Conservation (phyloP, 1,140 invertebrate genomes). For the Penaeus indicus region DNA sequence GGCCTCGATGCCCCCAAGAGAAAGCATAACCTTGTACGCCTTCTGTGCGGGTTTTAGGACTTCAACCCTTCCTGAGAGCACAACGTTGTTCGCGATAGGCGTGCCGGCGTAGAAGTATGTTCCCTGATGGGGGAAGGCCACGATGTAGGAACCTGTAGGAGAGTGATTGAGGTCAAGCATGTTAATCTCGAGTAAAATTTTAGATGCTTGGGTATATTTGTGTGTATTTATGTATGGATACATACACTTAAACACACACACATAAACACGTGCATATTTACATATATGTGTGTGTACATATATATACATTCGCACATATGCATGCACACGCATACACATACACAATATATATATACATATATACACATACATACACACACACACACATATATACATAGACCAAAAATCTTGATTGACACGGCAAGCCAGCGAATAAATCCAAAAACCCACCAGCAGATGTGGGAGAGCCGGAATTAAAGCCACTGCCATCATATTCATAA, state of each 20-base stretch:
- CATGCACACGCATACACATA: no score
- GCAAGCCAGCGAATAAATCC: neutral
- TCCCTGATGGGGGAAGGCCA: slow-evolving; percentile 24
- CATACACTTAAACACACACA: fast-evolving
- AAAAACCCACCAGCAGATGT: slow-evolving; percentile 21
- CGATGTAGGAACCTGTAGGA: slow-evolving; percentile 36
- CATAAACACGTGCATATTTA: no score
- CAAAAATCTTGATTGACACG: no score
- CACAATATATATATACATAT: no score
- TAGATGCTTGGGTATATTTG: no score
- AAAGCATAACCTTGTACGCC: neutral
- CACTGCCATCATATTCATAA: slow-evolving; percentile 26
- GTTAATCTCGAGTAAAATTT: neutral
- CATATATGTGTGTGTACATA: no score
- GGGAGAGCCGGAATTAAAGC: slow-evolving; percentile 40
- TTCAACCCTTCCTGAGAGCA: slow-evolving; percentile 34
- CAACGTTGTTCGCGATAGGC: neutral
- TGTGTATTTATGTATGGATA: no score
- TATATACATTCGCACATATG: no score
- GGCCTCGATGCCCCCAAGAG: slow-evolving; percentile 4
- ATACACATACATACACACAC: no score
- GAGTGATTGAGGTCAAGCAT: neutral
- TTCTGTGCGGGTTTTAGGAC: neutral
- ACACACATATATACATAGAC: no score
- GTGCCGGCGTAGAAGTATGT: slow-evolving; percentile 32